phyloP scores from a whole-genome alignment of 2,113 vertebrate species.

The Pygoscelis antarcticus region DNA sequence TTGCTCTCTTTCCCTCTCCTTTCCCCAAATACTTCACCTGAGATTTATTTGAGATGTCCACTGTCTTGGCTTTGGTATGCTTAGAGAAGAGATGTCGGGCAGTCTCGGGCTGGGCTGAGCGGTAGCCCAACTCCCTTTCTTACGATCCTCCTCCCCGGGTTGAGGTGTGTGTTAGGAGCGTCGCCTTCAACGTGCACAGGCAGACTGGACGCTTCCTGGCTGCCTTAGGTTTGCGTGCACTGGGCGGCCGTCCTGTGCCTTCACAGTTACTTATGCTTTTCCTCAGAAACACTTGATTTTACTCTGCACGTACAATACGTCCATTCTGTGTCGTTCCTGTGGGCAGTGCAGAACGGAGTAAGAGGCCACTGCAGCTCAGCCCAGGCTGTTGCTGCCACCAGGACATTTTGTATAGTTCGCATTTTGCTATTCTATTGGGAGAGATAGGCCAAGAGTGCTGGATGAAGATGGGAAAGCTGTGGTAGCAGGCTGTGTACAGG shows the following conservation, averaged over 20 bases:
- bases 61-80: not conserved
- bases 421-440: not conserved
- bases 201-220: not conserved
- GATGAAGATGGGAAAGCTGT: not conserved
- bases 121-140: not conserved
- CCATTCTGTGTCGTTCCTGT: not conserved
- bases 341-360: not conserved
- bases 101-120: not conserved
- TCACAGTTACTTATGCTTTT: not conserved
- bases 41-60: not conserved
- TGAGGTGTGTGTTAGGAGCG: not conserved
- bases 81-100: rapidly evolving
- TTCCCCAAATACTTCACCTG: not conserved
- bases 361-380: not conserved
- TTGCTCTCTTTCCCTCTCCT: not conserved
- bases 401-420: not conserved
- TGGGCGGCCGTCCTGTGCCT: rapidly evolving
- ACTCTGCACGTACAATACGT: rapidly evolving
- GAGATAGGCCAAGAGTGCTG: not conserved
- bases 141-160: rapidly evolving
- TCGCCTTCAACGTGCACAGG: rapidly evolving
- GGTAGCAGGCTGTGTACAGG: not conserved
- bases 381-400: not conserved
- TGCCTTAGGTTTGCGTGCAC: not conserved
- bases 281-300: not conserved